Conservation (phyloP, 2,888 invertebrate genomes). For the Frankliniella fusca region DNA sequence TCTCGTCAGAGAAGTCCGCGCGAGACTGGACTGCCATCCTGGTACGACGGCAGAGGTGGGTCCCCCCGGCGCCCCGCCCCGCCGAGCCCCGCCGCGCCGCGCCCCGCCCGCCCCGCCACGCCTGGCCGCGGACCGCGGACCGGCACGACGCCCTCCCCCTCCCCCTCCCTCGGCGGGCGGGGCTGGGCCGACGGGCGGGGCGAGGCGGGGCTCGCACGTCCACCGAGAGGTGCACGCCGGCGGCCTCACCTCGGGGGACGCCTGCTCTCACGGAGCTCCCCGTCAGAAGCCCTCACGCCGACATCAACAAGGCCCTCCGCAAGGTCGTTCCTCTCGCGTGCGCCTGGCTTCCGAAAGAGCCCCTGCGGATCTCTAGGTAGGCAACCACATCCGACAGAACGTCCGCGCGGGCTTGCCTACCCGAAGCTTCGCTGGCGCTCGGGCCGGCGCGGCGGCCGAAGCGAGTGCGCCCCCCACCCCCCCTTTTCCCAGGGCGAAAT, state of each 20-base stretch:
- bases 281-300: too few species aligned
- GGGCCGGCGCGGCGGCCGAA: background rate
- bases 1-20: slow-evolving; percentile 3
- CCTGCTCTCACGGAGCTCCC: too few species aligned
- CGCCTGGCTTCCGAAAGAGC: background rate
- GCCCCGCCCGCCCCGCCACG: background rate
- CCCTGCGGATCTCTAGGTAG: background rate
- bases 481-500: too few species aligned
- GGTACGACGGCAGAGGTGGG: background rate
- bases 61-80: background rate
- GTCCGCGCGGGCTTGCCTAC: background rate
- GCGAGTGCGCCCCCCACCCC: too few species aligned
- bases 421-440: background rate
- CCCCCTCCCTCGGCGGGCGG: background rate
- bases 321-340: too few species aligned
- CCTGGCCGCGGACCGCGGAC: background rate
- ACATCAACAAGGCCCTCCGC: too few species aligned
- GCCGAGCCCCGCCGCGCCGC: slow-evolving; percentile 8
- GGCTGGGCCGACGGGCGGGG: background rate
- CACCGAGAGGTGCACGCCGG: too few species aligned
- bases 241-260: too few species aligned
- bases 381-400: background rate
- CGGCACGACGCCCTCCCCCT: background rate
- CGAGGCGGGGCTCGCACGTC: background rate
- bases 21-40: slow-evolving; percentile 10